Base-by-base conservation (phyloP, 2,888 invertebrate genomes). In the Odontothrips loti region DNA sequence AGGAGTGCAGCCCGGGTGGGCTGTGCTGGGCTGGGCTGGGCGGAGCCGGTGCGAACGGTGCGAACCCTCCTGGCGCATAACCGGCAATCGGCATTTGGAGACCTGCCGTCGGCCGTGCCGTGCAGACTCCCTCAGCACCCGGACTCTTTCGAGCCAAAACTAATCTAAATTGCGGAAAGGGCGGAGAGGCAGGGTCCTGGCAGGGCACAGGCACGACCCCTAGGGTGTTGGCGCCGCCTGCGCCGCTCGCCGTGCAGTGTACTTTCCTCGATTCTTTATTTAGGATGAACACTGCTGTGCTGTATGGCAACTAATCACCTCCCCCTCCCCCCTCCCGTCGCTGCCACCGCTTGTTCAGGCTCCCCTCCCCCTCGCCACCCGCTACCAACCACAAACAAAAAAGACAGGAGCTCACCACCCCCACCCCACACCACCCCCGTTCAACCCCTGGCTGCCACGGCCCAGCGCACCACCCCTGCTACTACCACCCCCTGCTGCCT, bases 191-290 rank as follows among this genome's bases (percentile, higher is more conserved):
- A 43, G 34, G 68, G 68, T n/a, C 23, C 68, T 51, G 12, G 51
- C 51, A 10, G 51, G 51, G 51, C 51, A 48, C 48, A 9, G 48
- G 51, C 68, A 68, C n/a, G 23, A 3, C 68, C 6, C 34, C 34
- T 4, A 10, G n/a, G 20, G 15, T 58, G 58, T 6, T 20, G 6
- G 58, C 58, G 20, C 15, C 51, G 51, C 51, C 51, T 10, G 17
- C 58, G 58, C 58, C 58, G 1, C 58, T 11, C 58, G n/a, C 58
- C 58, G n/a, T 8, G 23, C 68, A 68, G 68, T 23, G 68, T 68
- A 68, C 68, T 68, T 68, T 68, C 68, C 68, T 68, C 23, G 68
- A 68, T 68, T 68, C 68, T 68, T 68, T 68, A 68, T 68, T 68
- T 68, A 68, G 68, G 68, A 68, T 68, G 68, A 68, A 68, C 68